These are phyloP conservation scores for Oryzias celebensis DNA, from an alignment of 2,113 vertebrate species.

Conservation along the genomic window DNA sequence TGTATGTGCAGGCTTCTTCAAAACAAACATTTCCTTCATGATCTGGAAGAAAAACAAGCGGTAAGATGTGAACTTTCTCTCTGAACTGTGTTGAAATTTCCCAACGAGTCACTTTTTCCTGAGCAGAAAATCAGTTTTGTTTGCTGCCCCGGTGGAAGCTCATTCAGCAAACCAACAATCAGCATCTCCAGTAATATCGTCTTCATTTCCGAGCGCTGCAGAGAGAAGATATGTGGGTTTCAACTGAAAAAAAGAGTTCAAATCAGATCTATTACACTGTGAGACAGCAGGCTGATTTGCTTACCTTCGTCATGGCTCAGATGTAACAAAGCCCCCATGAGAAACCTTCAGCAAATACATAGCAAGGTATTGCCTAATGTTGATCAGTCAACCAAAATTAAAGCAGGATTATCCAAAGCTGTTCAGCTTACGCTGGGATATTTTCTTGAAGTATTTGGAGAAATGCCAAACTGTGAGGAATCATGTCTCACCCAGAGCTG, in stretches of 20 bases:
- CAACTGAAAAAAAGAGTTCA: conserved; percentile 9
- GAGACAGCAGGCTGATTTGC: conserved; percentile 39
- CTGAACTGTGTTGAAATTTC: too few species aligned
- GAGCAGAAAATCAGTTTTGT: too few species aligned
- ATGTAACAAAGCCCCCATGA: conserved; percentile 58
- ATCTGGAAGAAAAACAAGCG: too few species aligned
- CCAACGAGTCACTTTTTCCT: too few species aligned
- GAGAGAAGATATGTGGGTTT: too few species aligned
- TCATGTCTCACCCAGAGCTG: conserved; percentile 54
- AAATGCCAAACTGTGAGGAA: conserved; percentile 61
- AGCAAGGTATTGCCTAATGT: conserved; percentile 43
- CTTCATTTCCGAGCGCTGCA: too few species aligned
- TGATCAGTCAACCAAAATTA: conserved; percentile 66
- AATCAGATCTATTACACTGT: conserved; percentile 63
- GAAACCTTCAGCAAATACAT: conserved; percentile 51
- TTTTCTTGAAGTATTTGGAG: conserved; percentile 65
- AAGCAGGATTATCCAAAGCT: conserved; percentile 69
- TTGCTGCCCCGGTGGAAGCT: too few species aligned
- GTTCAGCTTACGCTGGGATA: conserved; percentile 44
- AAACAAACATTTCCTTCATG: too few species aligned
- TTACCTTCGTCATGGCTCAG: conserved; percentile 38
- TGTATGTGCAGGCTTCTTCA: too few species aligned
- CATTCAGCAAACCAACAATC: too few species aligned
- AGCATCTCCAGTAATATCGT: too few species aligned
- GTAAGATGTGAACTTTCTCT: too few species aligned